Evolutionary conservation across 2,888 invertebrate species (phyloP).

Genomic region (Dione juno): DNA sequence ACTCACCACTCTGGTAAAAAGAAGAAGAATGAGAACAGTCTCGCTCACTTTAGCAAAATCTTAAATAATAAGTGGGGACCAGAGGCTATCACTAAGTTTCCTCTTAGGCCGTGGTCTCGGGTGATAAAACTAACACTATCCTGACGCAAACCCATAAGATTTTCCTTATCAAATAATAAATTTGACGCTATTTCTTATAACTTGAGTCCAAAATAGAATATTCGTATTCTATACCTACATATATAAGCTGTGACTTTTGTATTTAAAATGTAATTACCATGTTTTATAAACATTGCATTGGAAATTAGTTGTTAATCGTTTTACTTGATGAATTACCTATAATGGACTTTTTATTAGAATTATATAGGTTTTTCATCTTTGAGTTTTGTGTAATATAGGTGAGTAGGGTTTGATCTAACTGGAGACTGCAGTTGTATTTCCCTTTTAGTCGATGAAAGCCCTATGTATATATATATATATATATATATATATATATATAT

Average conservation of each 20-base stretch:
- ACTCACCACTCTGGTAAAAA: no score
- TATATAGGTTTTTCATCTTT: neutral
- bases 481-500: no score
- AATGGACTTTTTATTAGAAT: constrained; percentile 11
- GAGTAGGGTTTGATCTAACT: constrained; percentile 9
- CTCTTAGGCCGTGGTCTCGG: no score
- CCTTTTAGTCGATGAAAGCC: no score
- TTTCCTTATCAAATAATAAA: neutral
- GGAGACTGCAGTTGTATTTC: neutral
- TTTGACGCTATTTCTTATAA: neutral
- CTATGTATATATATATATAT: no score
- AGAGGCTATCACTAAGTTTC: no score
- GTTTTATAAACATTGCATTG: constrained; percentile 5
- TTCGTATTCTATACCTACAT: neutral
- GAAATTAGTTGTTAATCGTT: constrained; percentile 22
- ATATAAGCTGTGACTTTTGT: neutral
- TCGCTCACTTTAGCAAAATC: no score
- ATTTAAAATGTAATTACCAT: constrained; percentile 8
- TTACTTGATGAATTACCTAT: constrained; percentile 18
- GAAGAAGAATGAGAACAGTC: no score
- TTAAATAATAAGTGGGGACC: no score
- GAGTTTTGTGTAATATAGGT: neutral
- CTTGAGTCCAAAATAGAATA: neutral
- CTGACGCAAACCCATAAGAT: no score
- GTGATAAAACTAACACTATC: no score